phyloP scores from a whole-genome alignment of 2,888 invertebrate genomes.

The Thyatira batis region DNA sequence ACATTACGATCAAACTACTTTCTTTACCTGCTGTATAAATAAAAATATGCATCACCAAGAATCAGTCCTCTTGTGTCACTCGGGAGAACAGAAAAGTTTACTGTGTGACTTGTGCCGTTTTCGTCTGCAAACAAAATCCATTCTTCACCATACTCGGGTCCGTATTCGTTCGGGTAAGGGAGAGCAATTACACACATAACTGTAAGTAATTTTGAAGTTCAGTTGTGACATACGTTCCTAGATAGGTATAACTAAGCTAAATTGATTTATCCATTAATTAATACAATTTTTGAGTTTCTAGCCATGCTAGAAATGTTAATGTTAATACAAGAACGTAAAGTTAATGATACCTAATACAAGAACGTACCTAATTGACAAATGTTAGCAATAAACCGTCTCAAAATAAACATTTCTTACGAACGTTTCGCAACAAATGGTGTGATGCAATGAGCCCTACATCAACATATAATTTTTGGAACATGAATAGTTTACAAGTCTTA shows the following conservation, averaged over 20 bases:
- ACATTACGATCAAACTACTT: no score
- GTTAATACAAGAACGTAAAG: no score
- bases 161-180: conserved; percentile 44
- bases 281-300: no score
- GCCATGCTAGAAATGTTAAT: no score
- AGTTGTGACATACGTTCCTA: no score
- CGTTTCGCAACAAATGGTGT: background rate
- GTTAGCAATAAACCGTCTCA: background rate
- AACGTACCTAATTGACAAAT: conserved; percentile 1
- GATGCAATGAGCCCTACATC: background rate
- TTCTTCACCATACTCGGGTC: conserved; percentile 62
- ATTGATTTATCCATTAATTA: no score
- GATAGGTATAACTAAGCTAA: no score
- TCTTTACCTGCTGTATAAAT: conserved; percentile 69
- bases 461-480: background rate
- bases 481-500: background rate
- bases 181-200: conserved; percentile 23
- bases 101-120: conserved; percentile 54
- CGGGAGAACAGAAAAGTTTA: conserved; percentile 64
- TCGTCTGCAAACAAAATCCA: conserved; percentile 76
- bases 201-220: conserved; percentile 23
- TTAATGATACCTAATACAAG: no score
- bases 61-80: conserved; percentile 45
- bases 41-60: conserved; percentile 68
- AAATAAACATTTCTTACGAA: background rate